Evolutionary conservation across 1,140 invertebrate species (phyloP).

Genomic region (Drosophila burlai): DNA sequence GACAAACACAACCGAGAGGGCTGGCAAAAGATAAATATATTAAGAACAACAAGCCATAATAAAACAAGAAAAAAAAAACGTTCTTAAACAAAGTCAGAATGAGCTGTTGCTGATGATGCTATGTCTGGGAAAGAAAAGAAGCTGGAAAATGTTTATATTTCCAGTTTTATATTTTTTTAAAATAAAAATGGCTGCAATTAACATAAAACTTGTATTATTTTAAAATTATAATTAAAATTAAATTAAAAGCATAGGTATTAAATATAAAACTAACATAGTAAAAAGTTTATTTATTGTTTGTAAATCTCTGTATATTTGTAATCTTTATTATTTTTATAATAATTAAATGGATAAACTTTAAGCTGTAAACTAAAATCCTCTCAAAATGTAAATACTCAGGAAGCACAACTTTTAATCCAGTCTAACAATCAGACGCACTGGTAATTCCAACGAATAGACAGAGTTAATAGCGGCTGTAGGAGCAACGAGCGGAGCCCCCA

Average conservation of each 20-base stretch:
- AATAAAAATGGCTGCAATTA: too few species aligned
- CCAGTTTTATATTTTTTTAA: too few species aligned
- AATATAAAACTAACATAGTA: not conserved
- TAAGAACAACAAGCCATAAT: slow-evolving; percentile 20
- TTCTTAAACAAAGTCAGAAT: slow-evolving; percentile 52
- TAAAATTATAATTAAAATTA: too few species aligned
- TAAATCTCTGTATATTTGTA: not conserved
- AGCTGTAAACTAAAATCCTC: not conserved
- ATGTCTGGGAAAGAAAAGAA: not conserved
- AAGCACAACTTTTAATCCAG: slow-evolving; percentile 36
- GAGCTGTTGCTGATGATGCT: slow-evolving; percentile 33
- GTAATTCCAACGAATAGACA: slow-evolving; percentile 43
- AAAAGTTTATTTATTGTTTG: not conserved
- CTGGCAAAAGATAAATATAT: slow-evolving; percentile 70
- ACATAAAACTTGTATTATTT: too few species aligned
- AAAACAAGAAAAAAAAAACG: slow-evolving; percentile 29
- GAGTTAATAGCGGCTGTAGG: slow-evolving; percentile 57
- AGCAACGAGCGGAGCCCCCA: slow-evolving; percentile 2
- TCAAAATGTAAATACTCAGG: not conserved
- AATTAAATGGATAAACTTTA: not conserved
- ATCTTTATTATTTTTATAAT: not conserved
- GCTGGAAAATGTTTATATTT: not conserved
- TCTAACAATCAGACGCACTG: slow-evolving; percentile 24
- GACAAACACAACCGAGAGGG: slow-evolving; percentile 43
- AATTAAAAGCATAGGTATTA: not conserved